Base-by-base conservation (phyloP, 2,888 invertebrate species). In the Conistra vaccinii region DNA sequence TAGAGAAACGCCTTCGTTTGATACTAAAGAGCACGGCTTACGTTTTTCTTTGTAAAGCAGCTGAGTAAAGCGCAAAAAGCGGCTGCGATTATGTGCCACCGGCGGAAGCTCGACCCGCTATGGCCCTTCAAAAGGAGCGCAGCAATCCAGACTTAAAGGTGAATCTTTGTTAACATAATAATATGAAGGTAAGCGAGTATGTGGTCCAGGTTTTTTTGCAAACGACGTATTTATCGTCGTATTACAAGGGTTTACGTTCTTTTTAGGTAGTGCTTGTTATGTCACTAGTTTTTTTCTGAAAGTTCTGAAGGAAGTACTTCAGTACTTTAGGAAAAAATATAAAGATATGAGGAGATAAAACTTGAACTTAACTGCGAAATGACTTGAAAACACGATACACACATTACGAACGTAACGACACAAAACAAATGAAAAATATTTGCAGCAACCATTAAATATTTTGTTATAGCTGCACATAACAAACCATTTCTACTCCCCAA, bases 21-120 rank as follows among this genome's bases (percentile, higher is more conserved):
- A 86, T 81, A 85, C 86, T 78, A 80, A 55, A 83, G 78, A 82
- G 81, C 76, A 63, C 51, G 61, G 84, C 81, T 84, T 75, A 85
- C 86, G 87, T 86, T 88, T 88, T 90, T 88, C 90, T 89, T 91
- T 86, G 87, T 88, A 85, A 88, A 83, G 77, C 80, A 86, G 82
- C 71, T 78, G 83, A 78, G 85, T 84, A 84, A 85, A 86, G 87
- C 87, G 83, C 83, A 89, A 88, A 90, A 89, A 88, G 89, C 88
- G 89, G 69, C 90, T 85, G 83, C 89, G 89, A 92, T 91, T 91
- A 92, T 89, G 84, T 81, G 82, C 84, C 83, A 86, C 87, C 84
- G 86, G 76, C 90, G 91, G 92, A 92, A 92, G 88, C 89, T 76
- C 85, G 85, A 88, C 87, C 85, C 86, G 85, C 82, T 87, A 78